Conservation (phyloP, 2,888 invertebrate species). For the Oscheius onirici region DNA sequence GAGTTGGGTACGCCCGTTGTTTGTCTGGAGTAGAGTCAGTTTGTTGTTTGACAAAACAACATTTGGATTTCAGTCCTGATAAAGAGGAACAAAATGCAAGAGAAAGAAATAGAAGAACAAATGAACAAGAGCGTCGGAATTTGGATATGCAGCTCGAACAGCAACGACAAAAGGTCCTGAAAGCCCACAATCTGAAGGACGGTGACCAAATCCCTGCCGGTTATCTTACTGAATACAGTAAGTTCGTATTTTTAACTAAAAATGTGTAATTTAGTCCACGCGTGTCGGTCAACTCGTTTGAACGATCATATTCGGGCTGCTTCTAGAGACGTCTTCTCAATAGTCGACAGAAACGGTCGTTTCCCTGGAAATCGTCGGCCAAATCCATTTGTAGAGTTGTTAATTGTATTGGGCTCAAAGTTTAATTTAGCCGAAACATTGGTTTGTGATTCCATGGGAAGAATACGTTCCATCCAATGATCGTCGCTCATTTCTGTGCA, state of each 20-base stretch:
- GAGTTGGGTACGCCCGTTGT: constrained; percentile 4
- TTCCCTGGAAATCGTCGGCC: background rate
- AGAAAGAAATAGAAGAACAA: background rate
- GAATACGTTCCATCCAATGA: constrained; percentile 14
- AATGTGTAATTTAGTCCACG: background rate
- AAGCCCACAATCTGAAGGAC: background rate
- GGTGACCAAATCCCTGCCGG: background rate
- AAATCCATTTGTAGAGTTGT: background rate
- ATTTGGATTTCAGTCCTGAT: background rate
- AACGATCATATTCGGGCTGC: background rate
- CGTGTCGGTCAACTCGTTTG: background rate
- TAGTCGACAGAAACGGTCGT: background rate
- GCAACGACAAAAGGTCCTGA: background rate
- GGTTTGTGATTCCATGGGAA: background rate
- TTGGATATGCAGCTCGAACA: background rate
- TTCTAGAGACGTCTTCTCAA: background rate
- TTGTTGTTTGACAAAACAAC: background rate
- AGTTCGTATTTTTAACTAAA: background rate
- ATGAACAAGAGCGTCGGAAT: background rate
- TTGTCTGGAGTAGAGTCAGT: background rate
- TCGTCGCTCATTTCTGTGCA: constrained; percentile 10
- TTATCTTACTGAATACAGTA: background rate
- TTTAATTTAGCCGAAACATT: background rate
- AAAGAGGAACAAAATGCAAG: background rate
- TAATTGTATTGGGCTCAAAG: background rate